Conservation (phyloP, 2,797 vertebrate genomes). For the Aphelocoma californica region DNA sequence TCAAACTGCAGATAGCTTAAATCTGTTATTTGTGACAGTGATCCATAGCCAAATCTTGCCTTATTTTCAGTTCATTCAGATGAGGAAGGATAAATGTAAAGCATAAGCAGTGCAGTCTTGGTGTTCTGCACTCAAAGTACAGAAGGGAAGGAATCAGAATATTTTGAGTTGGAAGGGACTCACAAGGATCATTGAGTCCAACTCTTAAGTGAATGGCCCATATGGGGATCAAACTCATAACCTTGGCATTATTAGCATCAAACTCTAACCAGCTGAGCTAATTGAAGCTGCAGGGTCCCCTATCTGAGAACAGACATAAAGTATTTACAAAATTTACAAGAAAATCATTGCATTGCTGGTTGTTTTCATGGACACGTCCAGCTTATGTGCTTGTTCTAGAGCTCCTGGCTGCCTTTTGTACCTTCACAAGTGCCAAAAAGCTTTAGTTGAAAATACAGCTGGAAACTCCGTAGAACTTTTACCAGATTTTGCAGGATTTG, state of each 20-base stretch:
- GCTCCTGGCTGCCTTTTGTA: background rate
- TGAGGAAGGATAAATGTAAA: background rate
- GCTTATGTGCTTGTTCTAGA: background rate
- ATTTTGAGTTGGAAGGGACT: background rate
- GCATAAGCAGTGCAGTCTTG: background rate
- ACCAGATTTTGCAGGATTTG: conserved; percentile 46
- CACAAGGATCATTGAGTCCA: background rate
- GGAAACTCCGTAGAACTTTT: background rate
- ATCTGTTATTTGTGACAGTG: background rate
- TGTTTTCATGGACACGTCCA: background rate
- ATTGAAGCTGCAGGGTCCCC: background rate
- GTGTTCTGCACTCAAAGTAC: background rate
- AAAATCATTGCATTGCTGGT: background rate
- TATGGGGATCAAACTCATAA: background rate
- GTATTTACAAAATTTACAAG: background rate
- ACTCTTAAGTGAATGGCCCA: background rate
- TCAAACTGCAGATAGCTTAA: background rate
- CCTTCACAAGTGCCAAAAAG: background rate
- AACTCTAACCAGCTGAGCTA: background rate
- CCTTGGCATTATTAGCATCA: background rate
- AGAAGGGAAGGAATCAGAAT: background rate
- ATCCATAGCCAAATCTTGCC: background rate
- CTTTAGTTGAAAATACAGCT: conserved; percentile 19
- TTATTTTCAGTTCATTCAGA: background rate
- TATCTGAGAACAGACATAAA: background rate